Conservation (phyloP, 2,797 vertebrate species). For the Todus mexicanus region DNA sequence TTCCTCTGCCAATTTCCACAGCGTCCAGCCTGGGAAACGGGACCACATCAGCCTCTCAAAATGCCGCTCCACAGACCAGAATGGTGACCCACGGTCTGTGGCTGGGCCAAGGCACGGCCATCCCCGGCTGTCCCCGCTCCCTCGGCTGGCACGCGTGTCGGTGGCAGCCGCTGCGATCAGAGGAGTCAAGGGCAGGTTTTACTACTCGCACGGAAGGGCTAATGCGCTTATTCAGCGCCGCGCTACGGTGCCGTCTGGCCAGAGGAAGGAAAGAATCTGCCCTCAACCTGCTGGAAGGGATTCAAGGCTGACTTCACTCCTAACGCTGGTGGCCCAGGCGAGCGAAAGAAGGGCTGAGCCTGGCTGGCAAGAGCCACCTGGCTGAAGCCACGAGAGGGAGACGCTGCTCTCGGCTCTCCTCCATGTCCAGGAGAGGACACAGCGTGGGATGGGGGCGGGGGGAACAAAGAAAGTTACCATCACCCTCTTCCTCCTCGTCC, state of each 20-base stretch:
- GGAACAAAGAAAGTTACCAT: constrained; percentile 74
- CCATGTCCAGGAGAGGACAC: background rate
- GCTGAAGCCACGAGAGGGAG: background rate
- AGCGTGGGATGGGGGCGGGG: rapidly evolving
- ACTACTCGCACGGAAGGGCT: background rate
- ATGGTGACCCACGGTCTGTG: background rate
- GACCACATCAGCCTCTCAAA: background rate
- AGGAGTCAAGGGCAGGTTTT: constrained; percentile 23
- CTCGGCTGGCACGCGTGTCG: rapidly evolving
- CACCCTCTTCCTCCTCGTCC: constrained; percentile 87
- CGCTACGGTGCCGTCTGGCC: background rate
- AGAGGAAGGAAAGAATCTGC: constrained; percentile 9
- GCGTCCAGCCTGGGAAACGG: background rate
- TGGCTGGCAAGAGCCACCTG: rapidly evolving
- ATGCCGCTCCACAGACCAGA: rapidly evolving
- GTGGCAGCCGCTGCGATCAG: rapidly evolving
- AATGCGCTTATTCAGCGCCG: background rate
- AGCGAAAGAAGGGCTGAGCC: background rate
- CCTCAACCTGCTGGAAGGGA: constrained; percentile 35
- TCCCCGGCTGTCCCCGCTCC: background rate
- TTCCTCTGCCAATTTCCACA: background rate
- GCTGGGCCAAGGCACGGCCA: background rate
- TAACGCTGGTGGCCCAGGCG: rapidly evolving
- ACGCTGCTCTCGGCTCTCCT: background rate
- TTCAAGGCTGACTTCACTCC: constrained; percentile 48